Evolutionary conservation across 2,797 vertebrate species (phyloP), one percentile per base, ranked within the genome.

Genomic region (Loris lydekkerianus): DNA sequence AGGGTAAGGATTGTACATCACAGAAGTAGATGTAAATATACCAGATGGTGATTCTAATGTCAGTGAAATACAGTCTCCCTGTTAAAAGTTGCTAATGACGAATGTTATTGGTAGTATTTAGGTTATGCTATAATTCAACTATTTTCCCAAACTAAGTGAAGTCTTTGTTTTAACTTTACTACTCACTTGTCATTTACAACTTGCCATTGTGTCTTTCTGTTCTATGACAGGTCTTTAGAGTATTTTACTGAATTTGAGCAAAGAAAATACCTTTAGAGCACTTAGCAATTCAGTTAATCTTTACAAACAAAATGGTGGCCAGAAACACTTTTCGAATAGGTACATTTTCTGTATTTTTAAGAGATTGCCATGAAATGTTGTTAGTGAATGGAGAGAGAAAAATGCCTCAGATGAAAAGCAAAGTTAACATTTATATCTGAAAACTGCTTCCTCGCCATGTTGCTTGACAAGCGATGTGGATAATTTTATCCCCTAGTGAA

Each of bases 401-500:
- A 95, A 96, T 76, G 72, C 94, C 95, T 97, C 93, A 8, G 80
- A 97, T 77, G 89, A 91, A 95, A 96, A 95, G 73, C 67, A 93
- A 95, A 93, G 97, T 94, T 96, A 97, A 96, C 89, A 97, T 97
- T 97, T 95, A 97, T 61, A 73, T 96, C 93, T 97, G 86, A 95
- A 96, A 97, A 97, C 93, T 85, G 89, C 96, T 80, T 93, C 86
- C 70, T 88, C 96, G 88, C 97, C 95, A 96, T 87, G 96, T 70
- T 94, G 61, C 76, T 97, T 97, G 96, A 97, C 97, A 97, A 97
- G 94, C 94, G 93, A 97, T 96, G 75, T 69, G 49, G 95, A 97
- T 97, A 97, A 97, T 97, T 97, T 97, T 96, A 97, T 97, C 92
- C 93, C 86, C 58, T 97, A 81, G 96, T 93, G 96, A 97, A 95